phyloP scores from a whole-genome alignment of 2,113 vertebrate species.

The Sylvilagus bachmani region DNA sequence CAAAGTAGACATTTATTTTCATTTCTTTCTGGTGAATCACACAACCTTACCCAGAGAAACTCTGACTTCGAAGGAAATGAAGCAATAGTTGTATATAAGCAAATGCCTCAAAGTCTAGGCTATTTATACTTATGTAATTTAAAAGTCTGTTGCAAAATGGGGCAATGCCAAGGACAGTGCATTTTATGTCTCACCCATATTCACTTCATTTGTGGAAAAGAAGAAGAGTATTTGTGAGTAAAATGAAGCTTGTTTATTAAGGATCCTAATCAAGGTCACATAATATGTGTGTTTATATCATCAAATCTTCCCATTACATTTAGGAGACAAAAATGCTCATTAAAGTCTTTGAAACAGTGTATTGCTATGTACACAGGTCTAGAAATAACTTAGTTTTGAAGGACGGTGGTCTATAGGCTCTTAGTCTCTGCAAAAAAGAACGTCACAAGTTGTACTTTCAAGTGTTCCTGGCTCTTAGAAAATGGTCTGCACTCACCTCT shows the following conservation, averaged over 20 bases:
- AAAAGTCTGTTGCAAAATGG: too few relatives aligned
- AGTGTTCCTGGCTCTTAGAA: not conserved
- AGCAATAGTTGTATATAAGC: not conserved
- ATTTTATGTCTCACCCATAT: not conserved
- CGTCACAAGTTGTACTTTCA: not conserved
- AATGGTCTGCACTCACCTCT: not conserved
- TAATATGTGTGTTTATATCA: not conserved
- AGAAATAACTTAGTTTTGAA: not conserved
- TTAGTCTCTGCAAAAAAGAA: not conserved
- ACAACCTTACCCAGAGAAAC: not conserved
- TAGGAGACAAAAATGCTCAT: not conserved
- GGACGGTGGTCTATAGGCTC: not conserved
- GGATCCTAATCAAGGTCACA: not conserved
- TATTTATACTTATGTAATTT: not conserved
- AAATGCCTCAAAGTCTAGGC: not conserved
- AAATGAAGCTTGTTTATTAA: not conserved
- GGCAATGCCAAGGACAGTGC: not conserved
- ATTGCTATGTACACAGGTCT: not conserved
- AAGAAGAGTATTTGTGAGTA: not conserved
- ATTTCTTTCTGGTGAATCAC: conserved; percentile 9
- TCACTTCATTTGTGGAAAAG: not conserved
- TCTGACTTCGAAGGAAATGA: not conserved
- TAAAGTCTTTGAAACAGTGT: not conserved
- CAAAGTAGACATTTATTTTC: not conserved
- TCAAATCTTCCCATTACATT: not conserved